Percentiles rank a stretch among this genome's conserved stretches.
phyloP scores from a whole-genome alignment of 2,888 invertebrate genomes.

The Spisula solida region DNA sequence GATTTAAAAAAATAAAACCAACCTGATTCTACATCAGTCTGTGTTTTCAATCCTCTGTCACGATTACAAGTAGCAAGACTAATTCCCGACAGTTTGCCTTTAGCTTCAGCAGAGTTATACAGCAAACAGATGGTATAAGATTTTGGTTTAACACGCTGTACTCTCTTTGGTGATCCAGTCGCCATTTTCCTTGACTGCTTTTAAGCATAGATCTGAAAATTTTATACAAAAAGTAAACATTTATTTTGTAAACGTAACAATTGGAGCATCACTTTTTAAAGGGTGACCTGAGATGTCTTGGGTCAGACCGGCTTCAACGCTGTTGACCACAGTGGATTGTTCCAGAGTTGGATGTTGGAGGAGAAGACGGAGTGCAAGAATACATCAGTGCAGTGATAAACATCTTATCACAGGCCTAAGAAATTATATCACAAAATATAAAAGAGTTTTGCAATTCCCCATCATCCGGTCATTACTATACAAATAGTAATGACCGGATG shows the following conservation, averaged over 20 bases:
- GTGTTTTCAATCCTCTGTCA: not conserved
- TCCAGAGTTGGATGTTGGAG: too few species aligned
- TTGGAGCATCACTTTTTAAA: not conserved
- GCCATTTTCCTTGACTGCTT: constrained; percentile 51
- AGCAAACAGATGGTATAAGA: constrained; percentile 76
- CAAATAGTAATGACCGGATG: too few species aligned
- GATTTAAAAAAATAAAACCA: not conserved
- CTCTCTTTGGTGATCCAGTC: constrained; percentile 61
- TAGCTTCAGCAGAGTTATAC: constrained; percentile 74
- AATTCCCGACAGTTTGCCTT: constrained; percentile 72
- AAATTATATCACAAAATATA: too few species aligned
- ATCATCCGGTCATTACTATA: too few species aligned
- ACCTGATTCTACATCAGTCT: constrained; percentile 31
- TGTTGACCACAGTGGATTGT: too few species aligned
- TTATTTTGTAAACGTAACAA: not conserved
- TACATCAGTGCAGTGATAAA: too few species aligned
- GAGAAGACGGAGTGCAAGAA: too few species aligned
- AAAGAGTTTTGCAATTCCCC: too few species aligned
- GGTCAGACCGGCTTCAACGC: not conserved
- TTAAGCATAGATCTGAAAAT: not conserved
- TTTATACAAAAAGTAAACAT: not conserved
- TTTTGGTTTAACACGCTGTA: constrained; percentile 73
- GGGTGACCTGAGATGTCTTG: too few species aligned
- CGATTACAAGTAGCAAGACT: constrained; percentile 79
- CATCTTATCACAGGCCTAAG: too few species aligned